These are phyloP conservation scores for Protobothrops mucrosquamatus DNA, from an alignment of 2,113 vertebrate species.

Conservation along the genomic window DNA sequence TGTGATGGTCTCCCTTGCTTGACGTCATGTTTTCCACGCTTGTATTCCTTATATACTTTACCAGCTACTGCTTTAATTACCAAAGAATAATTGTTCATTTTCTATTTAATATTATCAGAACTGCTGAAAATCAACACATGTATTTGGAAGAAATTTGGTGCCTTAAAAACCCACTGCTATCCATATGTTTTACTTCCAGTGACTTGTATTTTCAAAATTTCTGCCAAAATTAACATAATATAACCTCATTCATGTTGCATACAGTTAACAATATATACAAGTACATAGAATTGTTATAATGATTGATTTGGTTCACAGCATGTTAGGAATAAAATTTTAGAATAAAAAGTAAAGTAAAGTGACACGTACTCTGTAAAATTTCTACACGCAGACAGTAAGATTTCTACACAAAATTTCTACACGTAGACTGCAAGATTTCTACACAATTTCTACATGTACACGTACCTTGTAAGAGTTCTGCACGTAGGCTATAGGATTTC, in stretches of 20 bases:
- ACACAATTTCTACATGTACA: too few relatives aligned
- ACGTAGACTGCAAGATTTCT: too few relatives aligned
- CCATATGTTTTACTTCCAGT: conserved; percentile 5
- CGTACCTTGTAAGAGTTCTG: too few relatives aligned
- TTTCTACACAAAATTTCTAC: too few relatives aligned
- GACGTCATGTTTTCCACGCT: conserved; percentile 37
- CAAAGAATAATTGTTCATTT: conserved; percentile 2
- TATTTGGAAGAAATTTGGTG: conserved; percentile 43
- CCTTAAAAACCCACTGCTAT: conserved; percentile 20
- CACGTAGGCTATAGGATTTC: too few relatives aligned
- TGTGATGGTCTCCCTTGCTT: conserved; percentile 55
- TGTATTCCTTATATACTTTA: not conserved
- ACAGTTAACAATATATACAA: not conserved
- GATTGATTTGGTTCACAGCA: not conserved
- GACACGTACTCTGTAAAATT: too few relatives aligned
- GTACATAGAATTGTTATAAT: not conserved
- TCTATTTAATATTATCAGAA: conserved; percentile 24
- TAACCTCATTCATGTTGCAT: not conserved
- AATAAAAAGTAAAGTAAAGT: too few relatives aligned
- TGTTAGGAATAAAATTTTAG: too few relatives aligned
- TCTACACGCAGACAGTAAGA: too few relatives aligned
- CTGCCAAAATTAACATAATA: accelerated
- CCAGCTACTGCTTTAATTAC: conserved; percentile 47
- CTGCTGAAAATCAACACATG: conserved; percentile 22
- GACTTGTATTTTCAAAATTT: not conserved